Base-by-base conservation (phyloP, 2,888 invertebrate species). In the Dascillus cervinus region DNA sequence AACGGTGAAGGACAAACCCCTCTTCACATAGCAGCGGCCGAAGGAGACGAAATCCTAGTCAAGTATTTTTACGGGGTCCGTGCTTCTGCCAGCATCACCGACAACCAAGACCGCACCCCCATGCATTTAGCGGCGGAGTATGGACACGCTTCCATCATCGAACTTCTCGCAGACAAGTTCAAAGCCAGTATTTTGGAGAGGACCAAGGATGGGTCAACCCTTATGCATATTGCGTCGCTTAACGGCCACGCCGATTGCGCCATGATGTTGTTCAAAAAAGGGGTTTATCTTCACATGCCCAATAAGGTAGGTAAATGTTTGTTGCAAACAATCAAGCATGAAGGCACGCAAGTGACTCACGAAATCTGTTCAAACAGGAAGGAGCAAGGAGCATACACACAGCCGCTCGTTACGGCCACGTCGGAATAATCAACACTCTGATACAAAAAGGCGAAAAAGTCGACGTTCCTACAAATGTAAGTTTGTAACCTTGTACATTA, bases 221-320 rank as follows among this genome's bases (percentile, higher is more conserved):
- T 98, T 41, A 94, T 98, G 88, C 98, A 98, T 63, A 94, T 98
- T 41, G 97, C 98, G 0, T 94, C 97, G 0, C 72, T 92, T 39
- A 91, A 90, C 59, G 97, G 98, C 0, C 96, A 97, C 63, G 92
- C 97, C 0, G 96, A 96, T 56, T 97, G 97, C 52, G 97, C 97
- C 24, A 86, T 94, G 72, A 94, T 95, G 79, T 82, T 98, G 39
- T 89, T 98, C 65, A 95, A 94, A 67, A 94, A 96, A 62, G 98
- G 98, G 6, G 97, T 98, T 19, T 97, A 97, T 47, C 75, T 98
- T 11, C 94, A 96, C 61, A 99, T 99, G 97, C 97, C 98, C 39
- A 98, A 98, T 65, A 98, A 97, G 75, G 82, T 77, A 43, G 33
- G 34, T 4, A 31, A 10, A 5, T 27, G 11, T 11, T n/a, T n/a